These are phyloP conservation scores for Ephydatia muelleri DNA, from an alignment of 37 sponge, comb jelly and placozoan species.

Conservation along the genomic window DNA sequence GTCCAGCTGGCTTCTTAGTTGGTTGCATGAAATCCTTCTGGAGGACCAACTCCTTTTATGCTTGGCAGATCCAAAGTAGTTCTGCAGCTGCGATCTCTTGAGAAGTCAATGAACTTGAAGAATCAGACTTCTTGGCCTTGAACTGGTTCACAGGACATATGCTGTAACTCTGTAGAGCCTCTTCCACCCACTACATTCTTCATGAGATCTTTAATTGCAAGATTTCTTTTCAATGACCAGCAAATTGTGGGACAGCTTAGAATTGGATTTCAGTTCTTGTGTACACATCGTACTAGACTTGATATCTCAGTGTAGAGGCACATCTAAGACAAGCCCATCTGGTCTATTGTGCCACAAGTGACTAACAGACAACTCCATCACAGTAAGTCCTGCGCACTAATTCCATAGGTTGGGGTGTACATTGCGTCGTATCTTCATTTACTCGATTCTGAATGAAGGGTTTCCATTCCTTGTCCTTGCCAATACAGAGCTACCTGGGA, in stretches of 20 bases:
- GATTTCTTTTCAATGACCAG: neutral
- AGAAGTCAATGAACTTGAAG: neutral
- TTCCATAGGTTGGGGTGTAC: slow-evolving; percentile 3
- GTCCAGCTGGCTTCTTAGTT: neutral
- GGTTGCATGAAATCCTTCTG: neutral
- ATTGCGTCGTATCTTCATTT: slow-evolving; percentile 12
- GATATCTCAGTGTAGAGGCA: neutral
- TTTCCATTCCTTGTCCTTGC: slow-evolving; percentile 22
- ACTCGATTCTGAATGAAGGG: slow-evolving; percentile 31
- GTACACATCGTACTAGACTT: neutral
- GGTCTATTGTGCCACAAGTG: slow-evolving; percentile 9
- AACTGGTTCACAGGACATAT: slow-evolving; percentile 20
- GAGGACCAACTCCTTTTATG: neutral
- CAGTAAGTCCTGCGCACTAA: slow-evolving; percentile 1
- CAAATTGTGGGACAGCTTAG: slow-evolving; percentile 5
- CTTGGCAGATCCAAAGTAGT: slow-evolving; percentile 11
- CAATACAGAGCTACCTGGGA: neutral
- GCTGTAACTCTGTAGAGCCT: slow-evolving; percentile 29
- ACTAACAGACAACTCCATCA: slow-evolving; percentile 1
- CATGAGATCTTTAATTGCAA: slow-evolving; percentile 1
- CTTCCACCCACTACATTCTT: neutral
- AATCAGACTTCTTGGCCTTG: slow-evolving; percentile 3
- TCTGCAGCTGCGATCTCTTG: slow-evolving; percentile 6
- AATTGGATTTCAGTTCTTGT: slow-evolving; percentile 16
- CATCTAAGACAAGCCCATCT: slow-evolving; percentile 2